Percentiles rank a stretch among this genome's conserved stretches.
phyloP scores from a whole-genome alignment of 1,140 invertebrate genomes.

The Penaeus indicus region DNA sequence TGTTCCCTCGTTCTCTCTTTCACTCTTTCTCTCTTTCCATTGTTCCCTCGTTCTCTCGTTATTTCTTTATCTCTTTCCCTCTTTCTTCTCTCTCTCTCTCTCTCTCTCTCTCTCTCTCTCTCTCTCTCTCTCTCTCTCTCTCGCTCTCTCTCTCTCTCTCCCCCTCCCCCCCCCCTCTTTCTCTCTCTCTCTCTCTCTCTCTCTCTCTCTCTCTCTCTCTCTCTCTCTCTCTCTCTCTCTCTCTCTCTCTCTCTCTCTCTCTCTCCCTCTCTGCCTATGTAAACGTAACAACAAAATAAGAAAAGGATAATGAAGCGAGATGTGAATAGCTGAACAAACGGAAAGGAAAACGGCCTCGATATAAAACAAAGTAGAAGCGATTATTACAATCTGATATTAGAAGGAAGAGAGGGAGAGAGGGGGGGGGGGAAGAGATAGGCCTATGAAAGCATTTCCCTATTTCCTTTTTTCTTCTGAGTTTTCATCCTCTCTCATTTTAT shows the following conservation, averaged over 20 bases:
- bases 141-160: no score
- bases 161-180: conserved; percentile 1
- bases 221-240: no score
- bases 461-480: background rate
- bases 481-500: background rate
- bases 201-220: background rate
- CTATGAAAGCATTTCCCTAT: background rate
- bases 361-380: no score
- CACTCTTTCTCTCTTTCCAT: conserved; percentile 15
- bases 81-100: conserved; percentile 3
- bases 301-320: no score
- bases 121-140: no score
- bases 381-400: no score
- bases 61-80: conserved; percentile 11
- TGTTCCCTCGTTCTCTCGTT: conserved; percentile 4
- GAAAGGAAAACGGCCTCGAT: background rate
- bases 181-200: conserved; percentile 37
- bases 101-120: conserved; percentile 10
- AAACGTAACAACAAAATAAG: no score
- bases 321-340: background rate
- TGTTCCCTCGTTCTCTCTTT: background rate
- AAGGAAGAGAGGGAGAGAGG: background rate
- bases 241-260: no score
- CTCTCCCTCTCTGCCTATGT: no score
- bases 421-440: background rate